Conservation (phyloP, 1,140 invertebrate genomes). For the Acromyrmex heyeri region DNA sequence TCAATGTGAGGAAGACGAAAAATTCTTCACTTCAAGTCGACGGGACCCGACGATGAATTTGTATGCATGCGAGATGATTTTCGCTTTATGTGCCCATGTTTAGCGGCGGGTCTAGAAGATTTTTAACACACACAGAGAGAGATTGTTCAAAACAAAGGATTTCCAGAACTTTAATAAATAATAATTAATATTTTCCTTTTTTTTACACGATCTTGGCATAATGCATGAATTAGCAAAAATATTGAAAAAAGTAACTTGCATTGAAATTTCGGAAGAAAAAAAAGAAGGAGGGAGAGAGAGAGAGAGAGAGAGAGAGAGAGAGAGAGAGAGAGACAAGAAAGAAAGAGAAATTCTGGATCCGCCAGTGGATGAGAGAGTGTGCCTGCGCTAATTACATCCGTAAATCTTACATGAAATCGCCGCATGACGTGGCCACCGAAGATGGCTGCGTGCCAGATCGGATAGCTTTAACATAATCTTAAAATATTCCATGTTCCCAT, state of each 20-base stretch:
- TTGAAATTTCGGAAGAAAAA: background rate
- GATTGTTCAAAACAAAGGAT: background rate
- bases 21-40: conserved; percentile 6
- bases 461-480: conserved; percentile 60
- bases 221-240: background rate
- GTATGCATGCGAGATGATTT: background rate
- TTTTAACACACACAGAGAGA: background rate
- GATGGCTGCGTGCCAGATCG: conserved; percentile 41
- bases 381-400: conserved; percentile 46
- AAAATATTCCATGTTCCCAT: conserved; percentile 51
- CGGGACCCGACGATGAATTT: background rate
- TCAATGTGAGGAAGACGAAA: conserved; percentile 68
- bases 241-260: background rate
- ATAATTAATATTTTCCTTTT: conserved; percentile 24
- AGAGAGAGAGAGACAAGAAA: background rate
- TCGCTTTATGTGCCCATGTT: background rate
- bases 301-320: background rate
- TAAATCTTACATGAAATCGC: conserved; percentile 46
- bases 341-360: conserved; percentile 1
- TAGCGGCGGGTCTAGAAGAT: background rate
- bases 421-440: conserved; percentile 24
- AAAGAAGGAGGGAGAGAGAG: no score
- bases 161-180: background rate
- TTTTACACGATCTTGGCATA: background rate
- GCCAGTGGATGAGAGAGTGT: conserved; percentile 27